Evolutionary conservation across 2,113 vertebrate species (phyloP).

Genomic region (Brienomyrus brachyistius): DNA sequence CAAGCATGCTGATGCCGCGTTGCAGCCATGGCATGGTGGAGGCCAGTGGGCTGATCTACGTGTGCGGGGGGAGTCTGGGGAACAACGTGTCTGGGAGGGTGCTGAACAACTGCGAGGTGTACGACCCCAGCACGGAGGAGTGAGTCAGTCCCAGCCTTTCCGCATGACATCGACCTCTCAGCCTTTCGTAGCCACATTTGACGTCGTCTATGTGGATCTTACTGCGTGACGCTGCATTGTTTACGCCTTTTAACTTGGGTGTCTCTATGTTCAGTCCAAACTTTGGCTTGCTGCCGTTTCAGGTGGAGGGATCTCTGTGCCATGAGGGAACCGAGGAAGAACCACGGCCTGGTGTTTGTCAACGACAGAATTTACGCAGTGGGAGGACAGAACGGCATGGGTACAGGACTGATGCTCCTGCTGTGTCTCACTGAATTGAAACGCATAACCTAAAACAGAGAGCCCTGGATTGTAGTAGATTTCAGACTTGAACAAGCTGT

Average conservation of each 20-base stretch:
- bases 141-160: conserved; percentile 48
- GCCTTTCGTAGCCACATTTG: not conserved
- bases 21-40: conserved; percentile 94
- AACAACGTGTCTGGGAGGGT: conserved; percentile 91
- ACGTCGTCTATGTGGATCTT: not conserved
- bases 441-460: too few species aligned
- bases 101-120: conserved; percentile 90
- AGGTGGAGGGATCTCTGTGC: conserved; percentile 92
- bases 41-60: conserved; percentile 85
- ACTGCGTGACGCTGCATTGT: not conserved
- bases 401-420: conserved; percentile 50
- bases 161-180: not conserved
- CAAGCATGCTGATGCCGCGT: conserved; percentile 88
- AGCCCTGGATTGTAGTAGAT: not conserved
- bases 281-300: conserved; percentile 16
- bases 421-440: not conserved
- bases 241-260: not conserved
- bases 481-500: not conserved
- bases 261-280: not conserved
- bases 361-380: conserved; percentile 95
- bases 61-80: conserved; percentile 89
- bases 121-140: conserved; percentile 86
- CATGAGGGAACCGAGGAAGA: conserved; percentile 93
- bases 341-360: conserved; percentile 88
- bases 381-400: conserved; percentile 84